Conservation (phyloP, 1,140 invertebrate genomes). For the Aphelinus atriplicis region DNA sequence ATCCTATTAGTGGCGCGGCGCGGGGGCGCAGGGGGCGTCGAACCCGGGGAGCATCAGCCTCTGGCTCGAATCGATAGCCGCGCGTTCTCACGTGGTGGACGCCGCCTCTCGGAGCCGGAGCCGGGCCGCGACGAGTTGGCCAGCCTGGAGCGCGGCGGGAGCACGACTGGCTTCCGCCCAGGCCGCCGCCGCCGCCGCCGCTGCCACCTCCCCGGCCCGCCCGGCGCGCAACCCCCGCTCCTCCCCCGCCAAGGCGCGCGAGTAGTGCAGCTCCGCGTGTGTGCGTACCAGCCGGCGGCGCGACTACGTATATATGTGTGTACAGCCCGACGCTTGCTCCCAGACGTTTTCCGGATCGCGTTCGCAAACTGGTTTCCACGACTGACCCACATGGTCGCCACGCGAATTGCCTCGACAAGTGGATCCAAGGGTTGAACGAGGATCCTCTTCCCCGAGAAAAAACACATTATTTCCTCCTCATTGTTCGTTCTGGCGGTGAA, state of each 20-base stretch:
- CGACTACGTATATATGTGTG: not conserved
- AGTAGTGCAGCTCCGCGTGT: not conserved
- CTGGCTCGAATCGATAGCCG: too few species aligned
- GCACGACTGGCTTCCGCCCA: constrained; percentile 52
- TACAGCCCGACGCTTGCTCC: not conserved
- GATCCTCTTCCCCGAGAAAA: too few species aligned
- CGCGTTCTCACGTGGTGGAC: too few species aligned
- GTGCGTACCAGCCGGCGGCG: not conserved
- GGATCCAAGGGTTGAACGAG: too few species aligned
- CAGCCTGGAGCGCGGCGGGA: constrained; percentile 54
- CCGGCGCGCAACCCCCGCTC: constrained; percentile 15
- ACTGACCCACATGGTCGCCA: too few species aligned
- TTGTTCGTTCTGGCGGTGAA: too few species aligned
- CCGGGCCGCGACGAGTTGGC: constrained; percentile 37
- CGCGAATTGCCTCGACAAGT: too few species aligned
- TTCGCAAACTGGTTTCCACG: not conserved
- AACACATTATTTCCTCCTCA: too few species aligned
- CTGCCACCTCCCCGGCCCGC: constrained; percentile 18
- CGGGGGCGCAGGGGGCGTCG: too few species aligned
- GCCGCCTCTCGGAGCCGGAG: not conserved
- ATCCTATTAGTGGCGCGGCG: too few species aligned
- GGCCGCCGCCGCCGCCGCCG: constrained; percentile 32
- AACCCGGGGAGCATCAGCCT: too few species aligned
- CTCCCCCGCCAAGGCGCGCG: not conserved
- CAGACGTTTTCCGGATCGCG: not conserved